These are phyloP conservation scores for Bergia puertoricense DNA, from an alignment of 92 coral and sea anemone genomes.

Conservation along the genomic window DNA sequence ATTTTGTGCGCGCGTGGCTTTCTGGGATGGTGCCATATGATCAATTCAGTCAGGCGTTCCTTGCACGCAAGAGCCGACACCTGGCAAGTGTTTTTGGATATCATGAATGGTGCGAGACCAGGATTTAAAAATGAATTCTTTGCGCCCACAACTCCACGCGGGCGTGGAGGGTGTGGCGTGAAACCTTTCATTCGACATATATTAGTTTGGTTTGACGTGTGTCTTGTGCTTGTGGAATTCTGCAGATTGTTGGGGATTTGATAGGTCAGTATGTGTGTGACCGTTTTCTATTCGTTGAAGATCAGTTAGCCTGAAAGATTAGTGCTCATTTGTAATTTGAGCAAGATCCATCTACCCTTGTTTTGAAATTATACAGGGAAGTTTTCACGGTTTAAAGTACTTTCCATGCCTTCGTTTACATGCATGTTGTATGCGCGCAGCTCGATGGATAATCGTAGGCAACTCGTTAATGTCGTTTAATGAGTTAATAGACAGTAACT, in stretches of 20 bases:
- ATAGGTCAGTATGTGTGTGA: neutral
- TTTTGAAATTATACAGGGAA: neutral
- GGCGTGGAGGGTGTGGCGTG: conserved; percentile 3
- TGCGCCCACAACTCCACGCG: conserved; percentile 1
- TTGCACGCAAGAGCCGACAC: too few relatives aligned
- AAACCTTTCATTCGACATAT: neutral
- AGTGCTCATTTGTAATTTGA: conserved; percentile 5
- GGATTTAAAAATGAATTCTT: too few relatives aligned
- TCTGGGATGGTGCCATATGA: too few relatives aligned
- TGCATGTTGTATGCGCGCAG: neutral
- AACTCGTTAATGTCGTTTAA: neutral
- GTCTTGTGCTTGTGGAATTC: neutral
- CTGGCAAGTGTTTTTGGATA: too few relatives aligned
- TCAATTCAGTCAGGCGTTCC: too few relatives aligned
- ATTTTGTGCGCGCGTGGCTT: too few relatives aligned
- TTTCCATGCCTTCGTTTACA: neutral
- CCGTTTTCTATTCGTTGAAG: neutral
- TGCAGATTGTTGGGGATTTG: neutral
- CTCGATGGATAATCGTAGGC: neutral
- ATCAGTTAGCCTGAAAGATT: neutral
- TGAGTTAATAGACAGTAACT: neutral
- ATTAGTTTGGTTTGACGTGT: neutral
- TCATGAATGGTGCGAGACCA: too few relatives aligned
- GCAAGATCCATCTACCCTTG: too few relatives aligned
- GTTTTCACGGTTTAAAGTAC: neutral